Evolutionary conservation across 1,140 invertebrate species (phyloP), one percentile per base, ranked within the genome.

Genomic region (Nylanderia fulva): DNA sequence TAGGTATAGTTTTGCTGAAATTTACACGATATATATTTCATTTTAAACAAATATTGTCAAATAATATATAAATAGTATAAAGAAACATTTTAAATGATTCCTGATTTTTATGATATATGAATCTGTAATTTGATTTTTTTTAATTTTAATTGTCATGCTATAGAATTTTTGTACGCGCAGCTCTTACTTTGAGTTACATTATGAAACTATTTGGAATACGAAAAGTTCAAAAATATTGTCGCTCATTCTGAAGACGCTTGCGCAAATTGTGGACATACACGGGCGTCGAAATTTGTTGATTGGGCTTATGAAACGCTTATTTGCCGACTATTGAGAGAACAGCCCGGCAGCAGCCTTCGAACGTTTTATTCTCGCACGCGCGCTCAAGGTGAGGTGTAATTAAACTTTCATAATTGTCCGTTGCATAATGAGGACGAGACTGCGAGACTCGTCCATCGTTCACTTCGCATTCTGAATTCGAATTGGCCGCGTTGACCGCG

Each of bases 341-440:
- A 71, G 60, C 54, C 66, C 56, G 56, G 85, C 64, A 52, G 79
- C 77, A 89, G 85, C 90, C 90, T 90, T 90, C 88, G 86, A 75
- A 80, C 77, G 86, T 88, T 90, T 89, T 91, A 86, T 89, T 89
- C 90, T 84, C 83, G 82, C 84, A 85, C 71, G 80, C 84, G 85
- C 61, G 74, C 63, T 90, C 92, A 92, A 93, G 92, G 92, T 93
- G 86, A 92, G 69, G 90, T 86, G 74, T 90, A 90, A 92, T 93
- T 93, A 92, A 91, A 92, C 91, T 92, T 92, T 92, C 89, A 91
- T 92, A 91, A 92, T 92, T 91, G 85, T 82, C 60, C 64, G 82
- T 92, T 92, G 85, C 83, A 84, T 90, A 91, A 92, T 92, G 86
- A 91, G 80, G 76, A 68, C 68, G 69, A 64, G 66, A 74, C 45